Conservation (phyloP, 2,888 invertebrate genomes). For the Drosophila sordidapex region DNA sequence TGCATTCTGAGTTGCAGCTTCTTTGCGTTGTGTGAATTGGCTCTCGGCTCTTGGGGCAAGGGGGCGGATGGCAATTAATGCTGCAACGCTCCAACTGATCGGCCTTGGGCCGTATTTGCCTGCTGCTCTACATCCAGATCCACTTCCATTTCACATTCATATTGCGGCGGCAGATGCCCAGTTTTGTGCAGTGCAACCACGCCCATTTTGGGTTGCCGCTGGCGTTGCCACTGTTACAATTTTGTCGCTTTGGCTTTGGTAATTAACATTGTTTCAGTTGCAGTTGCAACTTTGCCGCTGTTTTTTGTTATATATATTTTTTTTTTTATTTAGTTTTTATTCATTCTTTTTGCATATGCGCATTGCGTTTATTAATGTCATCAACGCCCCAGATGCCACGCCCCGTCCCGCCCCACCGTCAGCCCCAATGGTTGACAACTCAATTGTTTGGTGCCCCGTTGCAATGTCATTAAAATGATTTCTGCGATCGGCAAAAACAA, state of each 20-base stretch:
- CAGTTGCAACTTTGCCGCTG: conserved; percentile 34
- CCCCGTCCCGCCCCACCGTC: conserved; percentile 14
- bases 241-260: conserved; percentile 67
- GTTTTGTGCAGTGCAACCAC: conserved; percentile 25
- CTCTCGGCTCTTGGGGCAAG: not conserved
- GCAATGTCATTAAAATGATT: conserved; percentile 70
- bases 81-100: conserved; percentile 48
- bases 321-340: conserved; percentile 2
- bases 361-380: conserved; percentile 73
- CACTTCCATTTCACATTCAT: conserved; percentile 4
- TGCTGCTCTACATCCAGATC: conserved; percentile 56
- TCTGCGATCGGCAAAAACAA: conserved; percentile 43
- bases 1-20: conserved; percentile 19
- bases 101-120: conserved; percentile 72
- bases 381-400: conserved; percentile 63
- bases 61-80: conserved; percentile 61
- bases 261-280: conserved; percentile 62
- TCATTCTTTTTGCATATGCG: conserved; percentile 60
- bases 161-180: conserved; percentile 21
- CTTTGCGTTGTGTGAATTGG: not conserved
- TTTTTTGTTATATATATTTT: not conserved
- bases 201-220: conserved; percentile 36
- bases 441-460: conserved; percentile 60
- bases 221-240: conserved; percentile 76
- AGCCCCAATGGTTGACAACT: conserved; percentile 69